Percentiles rank a stretch among this genome's conserved stretches.
phyloP scores from a whole-genome alignment of 2,113 vertebrate genomes.

The Patagioenas fasciata region DNA sequence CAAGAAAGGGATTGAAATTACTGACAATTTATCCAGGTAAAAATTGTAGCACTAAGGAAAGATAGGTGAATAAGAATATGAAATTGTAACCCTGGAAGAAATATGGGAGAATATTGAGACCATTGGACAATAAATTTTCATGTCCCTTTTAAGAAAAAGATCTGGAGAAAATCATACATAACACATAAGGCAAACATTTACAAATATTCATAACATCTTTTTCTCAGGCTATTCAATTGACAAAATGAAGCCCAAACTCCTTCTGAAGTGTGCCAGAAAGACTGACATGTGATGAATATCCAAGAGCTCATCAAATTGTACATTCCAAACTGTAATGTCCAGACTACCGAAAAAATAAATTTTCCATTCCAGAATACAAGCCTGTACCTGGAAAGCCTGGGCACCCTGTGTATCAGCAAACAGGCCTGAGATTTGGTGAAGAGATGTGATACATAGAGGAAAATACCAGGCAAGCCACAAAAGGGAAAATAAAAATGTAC shows the following conservation, averaged over 20 bases:
- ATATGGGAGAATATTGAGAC: neutral
- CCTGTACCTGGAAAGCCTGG: neutral
- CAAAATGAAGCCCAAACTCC: neutral
- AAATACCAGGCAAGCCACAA: neutral
- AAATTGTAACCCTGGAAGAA: neutral
- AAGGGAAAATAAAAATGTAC: neutral
- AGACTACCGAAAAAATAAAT: neutral
- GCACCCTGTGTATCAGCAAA: neutral
- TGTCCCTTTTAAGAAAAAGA: neutral
- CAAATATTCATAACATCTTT: neutral
- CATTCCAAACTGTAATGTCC: neutral
- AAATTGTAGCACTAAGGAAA: neutral
- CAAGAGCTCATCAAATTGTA: neutral
- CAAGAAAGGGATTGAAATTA: slow-evolving; percentile 13
- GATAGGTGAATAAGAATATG: neutral
- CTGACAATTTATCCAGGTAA: neutral
- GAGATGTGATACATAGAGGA: neutral
- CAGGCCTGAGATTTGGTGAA: neutral
- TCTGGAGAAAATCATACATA: neutral
- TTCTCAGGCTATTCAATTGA: neutral
- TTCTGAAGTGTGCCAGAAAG: neutral
- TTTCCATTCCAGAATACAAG: neutral
- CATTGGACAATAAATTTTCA: neutral
- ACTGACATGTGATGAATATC: neutral
- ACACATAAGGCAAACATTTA: neutral